Base-by-base conservation (phyloP, 2,797 vertebrate genomes). In the Pseudocheirus occidentalis region DNA sequence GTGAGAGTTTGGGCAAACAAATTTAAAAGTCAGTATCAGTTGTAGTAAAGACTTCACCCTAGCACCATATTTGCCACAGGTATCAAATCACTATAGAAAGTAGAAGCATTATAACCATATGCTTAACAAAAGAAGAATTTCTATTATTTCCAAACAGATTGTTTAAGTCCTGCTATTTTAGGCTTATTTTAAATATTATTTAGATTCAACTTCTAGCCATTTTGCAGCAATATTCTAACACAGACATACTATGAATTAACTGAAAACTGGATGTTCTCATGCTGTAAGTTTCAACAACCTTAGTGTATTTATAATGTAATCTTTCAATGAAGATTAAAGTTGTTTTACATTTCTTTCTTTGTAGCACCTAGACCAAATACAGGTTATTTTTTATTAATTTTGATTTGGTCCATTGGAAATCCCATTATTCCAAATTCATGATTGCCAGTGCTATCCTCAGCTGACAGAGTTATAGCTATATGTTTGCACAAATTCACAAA, bases 201-300 rank as follows among this genome's bases (percentile, higher is more conserved):
- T 81, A 81, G 7, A 16, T 24, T 81, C 66, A 81, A 18, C 66
- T 40, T 92, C 94, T 93, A 95, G 27, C 46, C 28, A 95, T 89
- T 93, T 93, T 66, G 87, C 13, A 91, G 34, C 50, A 92, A 31
- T 90, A 55, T 40, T 90, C 14, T 6, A 21, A 81, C 18, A 40
- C 24, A 81, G n/a, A 81, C n/a, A 81, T 40, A 24, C 18, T 21
- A 81, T 81, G 66, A 16, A 81, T 81, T 40, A 81, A n/a, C 66
- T 81, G 18, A 40, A n/a, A 81, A 81, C 5, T 81, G 66, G n/a
- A 81, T 40, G 14, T 81, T 81, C n/a, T 24, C 66, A 24, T 73
- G 16, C n/a, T 40, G n/a, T 40, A 24, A 81, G 18, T 81, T 81
- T 81, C 40, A 81, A 40, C 18, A 40, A 40, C n/a, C n/a, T 81